phyloP scores from a whole-genome alignment of 2,888 invertebrate species.

The Eilema griseolum region DNA sequence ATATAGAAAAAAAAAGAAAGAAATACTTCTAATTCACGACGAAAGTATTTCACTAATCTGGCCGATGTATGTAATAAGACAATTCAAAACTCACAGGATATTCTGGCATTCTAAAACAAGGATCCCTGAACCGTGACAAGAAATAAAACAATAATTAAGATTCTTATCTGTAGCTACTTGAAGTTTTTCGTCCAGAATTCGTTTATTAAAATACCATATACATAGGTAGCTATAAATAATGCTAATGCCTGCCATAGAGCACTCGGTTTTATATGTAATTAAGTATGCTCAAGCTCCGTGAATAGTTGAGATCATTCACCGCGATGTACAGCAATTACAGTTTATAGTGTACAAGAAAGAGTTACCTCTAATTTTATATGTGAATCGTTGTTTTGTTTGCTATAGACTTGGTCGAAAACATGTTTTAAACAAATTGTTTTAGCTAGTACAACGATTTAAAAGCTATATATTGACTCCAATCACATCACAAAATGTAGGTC shows the following conservation, averaged over 20 bases:
- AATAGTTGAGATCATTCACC: slow-evolving; percentile 61
- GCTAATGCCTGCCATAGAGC: slow-evolving; percentile 69
- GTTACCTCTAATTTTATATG: slow-evolving; percentile 16
- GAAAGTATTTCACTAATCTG: neutral
- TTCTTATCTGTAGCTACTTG: slow-evolving; percentile 17
- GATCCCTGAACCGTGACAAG: slow-evolving; percentile 15
- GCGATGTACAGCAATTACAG: slow-evolving; percentile 51
- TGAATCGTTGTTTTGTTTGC: slow-evolving; percentile 2
- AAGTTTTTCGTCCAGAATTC: slow-evolving; percentile 25
- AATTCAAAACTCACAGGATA: neutral
- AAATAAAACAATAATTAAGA: slow-evolving; percentile 24
- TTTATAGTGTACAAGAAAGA: slow-evolving; percentile 35
- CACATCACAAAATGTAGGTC: no score
- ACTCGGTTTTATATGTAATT: slow-evolving; percentile 69
- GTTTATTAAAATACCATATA: slow-evolving; percentile 46
- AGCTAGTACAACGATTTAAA: no score
- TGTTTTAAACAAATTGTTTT: neutral
- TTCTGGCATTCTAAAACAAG: neutral
- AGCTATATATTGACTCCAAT: no score
- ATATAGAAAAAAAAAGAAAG: neutral
- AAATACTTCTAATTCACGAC: neutral
- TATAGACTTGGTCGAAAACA: neutral
- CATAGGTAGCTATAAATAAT: slow-evolving; percentile 44
- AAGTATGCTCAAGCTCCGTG: slow-evolving; percentile 73
- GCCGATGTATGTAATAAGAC: neutral